A percentile compares a stretch with the other conserved stretches of the same genome.
Conservation (phyloP, 2,888 invertebrate species). For the Zaprionus lineosus region DNA sequence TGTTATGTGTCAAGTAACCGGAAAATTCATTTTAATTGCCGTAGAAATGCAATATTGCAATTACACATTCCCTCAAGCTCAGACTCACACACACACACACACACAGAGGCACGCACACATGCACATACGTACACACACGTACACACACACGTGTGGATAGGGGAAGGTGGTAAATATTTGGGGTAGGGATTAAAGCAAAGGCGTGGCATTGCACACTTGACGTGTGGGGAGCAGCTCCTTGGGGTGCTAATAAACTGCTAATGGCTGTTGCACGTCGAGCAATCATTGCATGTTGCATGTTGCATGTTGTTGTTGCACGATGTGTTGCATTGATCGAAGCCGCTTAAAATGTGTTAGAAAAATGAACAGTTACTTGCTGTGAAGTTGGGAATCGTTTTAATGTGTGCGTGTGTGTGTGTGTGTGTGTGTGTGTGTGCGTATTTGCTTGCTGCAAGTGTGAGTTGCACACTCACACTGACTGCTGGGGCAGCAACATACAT, state of each 20-base stretch:
- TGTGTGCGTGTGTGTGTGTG: no score
- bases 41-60: conserved; percentile 72
- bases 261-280: conserved; percentile 33
- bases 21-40: conserved; percentile 82
- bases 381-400: neutral
- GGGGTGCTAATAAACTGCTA: conserved; percentile 62
- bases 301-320: neutral
- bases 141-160: neutral
- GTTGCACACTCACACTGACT: conserved; percentile 22
- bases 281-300: neutral
- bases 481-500: conserved; percentile 59
- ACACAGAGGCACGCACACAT: neutral
- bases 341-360: conserved; percentile 40
- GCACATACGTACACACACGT: neutral
- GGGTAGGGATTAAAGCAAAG: no score
- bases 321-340: conserved; percentile 5
- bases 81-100: neutral
- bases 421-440: no score
- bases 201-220: conserved; percentile 26
- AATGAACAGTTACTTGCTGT: conserved; percentile 11
- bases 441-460: conserved; percentile 9
- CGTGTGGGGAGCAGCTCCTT: conserved; percentile 2
- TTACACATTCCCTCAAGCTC: conserved; percentile 27
- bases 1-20: conserved; percentile 82
- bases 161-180: no score